Base-by-base conservation (phyloP, 2,113 vertebrate genomes). In the Motacilla alba region DNA sequence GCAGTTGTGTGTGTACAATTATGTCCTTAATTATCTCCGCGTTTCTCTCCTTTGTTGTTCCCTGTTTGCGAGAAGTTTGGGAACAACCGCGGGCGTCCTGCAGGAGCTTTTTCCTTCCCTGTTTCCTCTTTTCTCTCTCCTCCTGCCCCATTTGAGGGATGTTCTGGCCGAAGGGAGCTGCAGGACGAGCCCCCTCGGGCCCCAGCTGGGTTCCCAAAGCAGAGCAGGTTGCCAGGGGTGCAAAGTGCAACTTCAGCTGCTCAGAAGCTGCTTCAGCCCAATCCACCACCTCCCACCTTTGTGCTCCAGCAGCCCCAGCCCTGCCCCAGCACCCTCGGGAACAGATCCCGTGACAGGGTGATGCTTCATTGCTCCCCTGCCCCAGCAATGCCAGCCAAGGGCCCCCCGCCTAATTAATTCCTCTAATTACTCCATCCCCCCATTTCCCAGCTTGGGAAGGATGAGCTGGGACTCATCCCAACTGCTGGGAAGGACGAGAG, bases 1-100 rank as follows among this genome's bases (percentile, higher is more conserved):
- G 95, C 91, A 92, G 96, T 96, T 96, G 96, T 93, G 88, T 97
- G 96, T 98, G 95, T 97, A 96, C 98, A 96, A 93, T 98, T 96
- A 98, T 64, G 80, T 89, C 95, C 97, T 98, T 98, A 98, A 98
- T 98, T 98, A 97, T 96, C 97, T 73, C 87, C 13, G 17, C 66
- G 11, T 96, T 97, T 97, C 95, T 18, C 53, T 96, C 95, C 96
- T 97, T 97, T 96, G 96, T 97, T 98, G 90, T 93, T 94, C 76
- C 26, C 50, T 10, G 35, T 26, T 91, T 82, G 93, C 59, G 35
- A 43, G 90, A 96, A 97, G 95, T 97, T 98, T 94, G 93, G 85
- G 94, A 95, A 96, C 96, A 97, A 83, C 89, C 93, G 33, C 33
- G 46, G 78, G 80, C 24, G 13, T 31, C 21, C 44, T 35, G 49